Base-by-base conservation (phyloP, 2,888 invertebrate genomes). In the Tenthredo distinguenda region DNA sequence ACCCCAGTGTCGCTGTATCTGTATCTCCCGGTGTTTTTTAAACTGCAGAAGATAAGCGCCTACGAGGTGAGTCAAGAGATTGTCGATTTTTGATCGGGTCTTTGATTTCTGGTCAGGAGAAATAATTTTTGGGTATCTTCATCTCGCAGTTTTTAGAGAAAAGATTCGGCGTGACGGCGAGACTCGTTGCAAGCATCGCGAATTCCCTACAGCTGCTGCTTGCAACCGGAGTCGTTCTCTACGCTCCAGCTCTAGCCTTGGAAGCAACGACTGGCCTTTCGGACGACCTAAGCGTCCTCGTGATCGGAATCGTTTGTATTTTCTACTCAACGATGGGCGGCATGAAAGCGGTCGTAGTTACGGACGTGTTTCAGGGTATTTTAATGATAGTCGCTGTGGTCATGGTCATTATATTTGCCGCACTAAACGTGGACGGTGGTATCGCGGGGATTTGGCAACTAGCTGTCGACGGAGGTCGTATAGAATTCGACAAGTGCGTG, bases 281-380 rank as follows among this genome's bases (percentile, higher is more conserved):
- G 37, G 93, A 94, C 86, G 89, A 91, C 50, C 90, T 89, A 85
- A 94, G 95, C 74, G 93, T 95, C 86, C 85, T 94, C 7, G 86
- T 93, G 18, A 94, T 95, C 83, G 95, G 95, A 4, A 90, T 96
- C 76, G 97, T 96, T 12, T 98, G 98, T 91, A 97, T 97, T 0
- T 97, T 98, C 92, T 98, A 98, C 91, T 97, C 98, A 0, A 96
- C 97, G 0, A 94, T 98, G 87, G 98, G 98, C 37, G 98, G 98
- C 26, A 98, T 98, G 96, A 98, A 98, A 93, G 98, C 98, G 1
- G 98, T 98, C 0, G 94, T 98, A 83, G 95, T 98, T 88, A 98
- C 98, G 0, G 98, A 98, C 92, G 95, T 98, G 0, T 96, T 98
- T 88, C 97, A 97, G 91, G 97, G 97, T 0, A 86, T 97, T 2